These are phyloP conservation scores for Bhutanitis thaidina DNA, from an alignment of 2,888 invertebrate species.

Conservation along the genomic window DNA sequence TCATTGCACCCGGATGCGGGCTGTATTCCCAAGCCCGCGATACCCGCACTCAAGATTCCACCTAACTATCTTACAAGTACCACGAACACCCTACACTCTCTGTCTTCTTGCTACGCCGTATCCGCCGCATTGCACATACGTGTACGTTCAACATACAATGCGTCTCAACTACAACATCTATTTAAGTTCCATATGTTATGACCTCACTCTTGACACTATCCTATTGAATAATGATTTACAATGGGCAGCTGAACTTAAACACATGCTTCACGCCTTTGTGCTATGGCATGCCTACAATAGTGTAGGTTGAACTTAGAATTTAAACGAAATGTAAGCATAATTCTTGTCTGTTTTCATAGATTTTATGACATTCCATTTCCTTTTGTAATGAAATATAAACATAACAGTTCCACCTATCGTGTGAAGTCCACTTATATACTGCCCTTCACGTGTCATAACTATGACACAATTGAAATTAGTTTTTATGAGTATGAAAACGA, in stretches of 20 bases:
- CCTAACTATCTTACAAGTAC: slow-evolving; percentile 29
- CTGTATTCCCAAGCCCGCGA: slow-evolving; percentile 62
- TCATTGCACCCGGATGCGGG: slow-evolving; percentile 79
- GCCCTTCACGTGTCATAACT: too few species aligned
- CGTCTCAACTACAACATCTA: slow-evolving; percentile 11
- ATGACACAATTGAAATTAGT: too few species aligned
- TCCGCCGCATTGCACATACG: slow-evolving; percentile 11
- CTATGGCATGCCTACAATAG: slow-evolving; percentile 20
- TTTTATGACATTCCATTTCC: slow-evolving; percentile 8
- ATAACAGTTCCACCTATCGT: slow-evolving; percentile 4
- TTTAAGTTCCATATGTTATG: slow-evolving; percentile 18
- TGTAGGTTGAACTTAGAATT: slow-evolving; percentile 15
- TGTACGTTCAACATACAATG: slow-evolving; percentile 10
- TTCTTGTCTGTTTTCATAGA: slow-evolving; percentile 16
- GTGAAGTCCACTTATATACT: too few species aligned
- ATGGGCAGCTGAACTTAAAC: slow-evolving; percentile 21
- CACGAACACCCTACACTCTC: slow-evolving; percentile 21
- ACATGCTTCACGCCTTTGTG: slow-evolving; percentile 21
- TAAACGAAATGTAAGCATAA: slow-evolving; percentile 15
- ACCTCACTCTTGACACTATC: slow-evolving; percentile 19
- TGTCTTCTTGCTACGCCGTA: slow-evolving; percentile 13
- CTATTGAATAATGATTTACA: slow-evolving; percentile 21
- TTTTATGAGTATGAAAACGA: too few species aligned
- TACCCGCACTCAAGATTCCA: slow-evolving; percentile 55
- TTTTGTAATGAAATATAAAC: slow-evolving; percentile 12